Evolutionary conservation across 1,140 invertebrate species (phyloP).

Genomic region (Cydia splendana): DNA sequence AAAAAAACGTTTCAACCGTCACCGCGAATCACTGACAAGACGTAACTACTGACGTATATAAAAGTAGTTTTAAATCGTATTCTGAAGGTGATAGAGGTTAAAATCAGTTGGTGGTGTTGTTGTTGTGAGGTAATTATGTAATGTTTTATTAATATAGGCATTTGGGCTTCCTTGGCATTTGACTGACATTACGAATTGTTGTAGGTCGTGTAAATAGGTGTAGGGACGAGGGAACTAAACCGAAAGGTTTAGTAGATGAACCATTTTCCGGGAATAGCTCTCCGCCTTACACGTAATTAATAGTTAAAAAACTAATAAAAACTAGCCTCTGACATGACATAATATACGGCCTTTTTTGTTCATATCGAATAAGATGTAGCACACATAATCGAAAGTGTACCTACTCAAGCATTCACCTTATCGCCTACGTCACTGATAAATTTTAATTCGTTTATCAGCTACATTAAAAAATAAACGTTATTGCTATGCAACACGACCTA

Average conservation of each 20-base stretch:
- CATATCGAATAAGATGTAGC: neutral
- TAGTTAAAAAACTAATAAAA: too few relatives aligned
- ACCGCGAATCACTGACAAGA: neutral
- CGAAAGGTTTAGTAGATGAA: too few relatives aligned
- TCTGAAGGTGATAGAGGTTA: neutral
- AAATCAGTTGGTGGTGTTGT: neutral
- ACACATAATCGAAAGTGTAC: neutral
- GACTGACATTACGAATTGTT: constrained; percentile 2
- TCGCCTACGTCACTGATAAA: constrained; percentile 22
- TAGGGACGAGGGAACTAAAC: too few relatives aligned
- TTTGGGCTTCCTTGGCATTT: constrained; percentile 25
- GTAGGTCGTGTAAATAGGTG: constrained; percentile 18
- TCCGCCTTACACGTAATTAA: too few relatives aligned
- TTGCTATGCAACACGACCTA: neutral
- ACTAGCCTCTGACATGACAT: too few relatives aligned
- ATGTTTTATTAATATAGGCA: constrained; percentile 14
- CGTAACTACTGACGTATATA: neutral
- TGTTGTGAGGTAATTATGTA: neutral
- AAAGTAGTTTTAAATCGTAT: neutral
- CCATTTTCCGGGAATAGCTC: too few relatives aligned
- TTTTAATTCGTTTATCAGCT: constrained; percentile 8
- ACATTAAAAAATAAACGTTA: neutral
- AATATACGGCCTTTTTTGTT: neutral
- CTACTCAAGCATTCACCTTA: neutral
- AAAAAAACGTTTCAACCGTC: constrained; percentile 5